These are phyloP conservation scores for Lobophora halterata DNA, from an alignment of 2,888 invertebrate genomes.

Conservation along the genomic window DNA sequence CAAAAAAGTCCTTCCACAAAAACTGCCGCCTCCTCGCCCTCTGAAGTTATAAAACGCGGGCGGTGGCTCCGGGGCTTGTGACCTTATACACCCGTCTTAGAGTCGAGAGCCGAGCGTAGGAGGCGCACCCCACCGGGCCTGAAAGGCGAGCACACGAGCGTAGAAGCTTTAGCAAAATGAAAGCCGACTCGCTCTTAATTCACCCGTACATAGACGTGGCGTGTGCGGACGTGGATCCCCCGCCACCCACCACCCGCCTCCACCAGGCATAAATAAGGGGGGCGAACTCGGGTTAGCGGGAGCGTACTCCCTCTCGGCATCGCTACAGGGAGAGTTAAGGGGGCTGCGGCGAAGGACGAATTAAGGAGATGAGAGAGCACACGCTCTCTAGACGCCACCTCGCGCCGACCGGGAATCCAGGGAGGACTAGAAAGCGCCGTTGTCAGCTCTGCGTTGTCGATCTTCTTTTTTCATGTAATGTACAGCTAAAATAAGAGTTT, in stretches of 20 bases:
- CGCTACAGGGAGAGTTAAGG: constrained; percentile 71
- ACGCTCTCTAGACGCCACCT: constrained; percentile 76
- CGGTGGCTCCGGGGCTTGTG: constrained; percentile 47
- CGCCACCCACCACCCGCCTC: constrained; percentile 46
- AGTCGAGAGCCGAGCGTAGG: constrained; percentile 57
- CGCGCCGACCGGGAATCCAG: constrained; percentile 68
- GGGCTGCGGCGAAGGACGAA: constrained; percentile 80
- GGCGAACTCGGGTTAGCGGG: constrained; percentile 75
- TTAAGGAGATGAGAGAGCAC: constrained; percentile 81
- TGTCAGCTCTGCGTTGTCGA: constrained; percentile 26
- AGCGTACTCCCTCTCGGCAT: constrained; percentile 61
- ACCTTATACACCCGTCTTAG: constrained; percentile 59
- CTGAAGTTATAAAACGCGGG: constrained; percentile 74
- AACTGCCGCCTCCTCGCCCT: constrained; percentile 72
- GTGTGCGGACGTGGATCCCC: constrained; percentile 66
- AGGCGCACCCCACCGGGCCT: constrained; percentile 59
- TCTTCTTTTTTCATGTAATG: constrained; percentile 30
- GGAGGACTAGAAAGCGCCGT: constrained; percentile 38
- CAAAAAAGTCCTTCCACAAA: constrained; percentile 80
- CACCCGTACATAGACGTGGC: constrained; percentile 70
- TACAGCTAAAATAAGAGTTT: constrained; percentile 15
- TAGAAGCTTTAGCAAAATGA: constrained; percentile 79
- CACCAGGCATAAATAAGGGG: constrained; percentile 76
- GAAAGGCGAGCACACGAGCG: constrained; percentile 78
- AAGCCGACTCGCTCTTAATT: constrained; percentile 81